Evolutionary conservation across 2,888 invertebrate species (phyloP), one percentile per base, ranked within the genome.

Genomic region (Myathropa florea): DNA sequence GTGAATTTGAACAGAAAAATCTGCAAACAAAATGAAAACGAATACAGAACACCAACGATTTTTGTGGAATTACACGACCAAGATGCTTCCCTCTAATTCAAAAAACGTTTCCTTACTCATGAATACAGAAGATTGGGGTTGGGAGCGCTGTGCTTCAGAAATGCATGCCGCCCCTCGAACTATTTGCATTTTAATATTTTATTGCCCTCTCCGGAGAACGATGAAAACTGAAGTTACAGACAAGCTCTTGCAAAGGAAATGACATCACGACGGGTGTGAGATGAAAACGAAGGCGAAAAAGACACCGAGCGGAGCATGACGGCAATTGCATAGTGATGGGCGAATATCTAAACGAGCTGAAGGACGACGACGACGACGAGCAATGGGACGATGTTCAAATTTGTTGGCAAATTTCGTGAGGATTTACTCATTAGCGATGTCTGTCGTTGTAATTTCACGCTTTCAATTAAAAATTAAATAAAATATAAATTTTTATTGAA

Each of bases 341-440:
- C 7, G 46, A 18, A 18, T 4, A 18, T 39, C 39, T 39, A 14
- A 39, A 7, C 18, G 46, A 18, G 46, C 30, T 46, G 46, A 30
- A 72, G 14, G 14, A 33, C 24, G 14, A 26, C 30, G 36, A 24
- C 24, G 30, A 55, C 39, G 9, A 46, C n/a, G n/a, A 12, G 59
- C 23, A 18, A 18, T 4, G 39, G 1, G 23, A 46, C 46, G 72
- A 75, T 59, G 86, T 70, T 75, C 68, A 70, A 86, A 86, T 82
- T 82, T 82, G 78, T 78, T 81, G 23, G 65, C 12, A 75, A 78
- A 75, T 82, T 82, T 75, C 55, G 64, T 67, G 67, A 86, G 67
- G 86, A 86, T 86, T 86, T 83, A 83, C 83, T 83, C 86, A 86
- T 86, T 86, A 86, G 86, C 86, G 75, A 70, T 86, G 86, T 75